phyloP scores from a whole-genome alignment of 2,797 vertebrate genomes.

The Hafferia zeledoni region DNA sequence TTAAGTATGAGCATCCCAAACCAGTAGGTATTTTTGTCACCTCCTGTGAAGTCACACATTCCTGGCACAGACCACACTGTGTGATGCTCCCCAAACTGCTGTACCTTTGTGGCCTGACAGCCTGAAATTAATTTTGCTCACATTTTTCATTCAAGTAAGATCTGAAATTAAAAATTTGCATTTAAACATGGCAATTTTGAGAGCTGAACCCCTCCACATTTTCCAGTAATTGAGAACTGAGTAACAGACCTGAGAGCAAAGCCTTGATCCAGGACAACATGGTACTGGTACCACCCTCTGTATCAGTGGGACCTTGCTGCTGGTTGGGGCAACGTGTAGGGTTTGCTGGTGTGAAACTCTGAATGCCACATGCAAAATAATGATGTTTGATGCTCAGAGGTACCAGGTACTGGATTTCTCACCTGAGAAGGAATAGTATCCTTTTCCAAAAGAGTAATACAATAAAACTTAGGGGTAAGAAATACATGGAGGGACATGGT shows the following conservation, averaged over 20 bases:
- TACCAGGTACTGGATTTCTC: not conserved
- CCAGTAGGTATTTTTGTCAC: not conserved
- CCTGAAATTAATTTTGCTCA: not conserved
- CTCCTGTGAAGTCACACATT: not conserved
- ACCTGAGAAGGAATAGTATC: not conserved
- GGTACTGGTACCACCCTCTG: not conserved
- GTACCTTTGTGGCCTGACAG: not conserved
- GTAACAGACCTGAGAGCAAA: not conserved
- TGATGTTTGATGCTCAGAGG: not conserved
- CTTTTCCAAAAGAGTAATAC: not conserved
- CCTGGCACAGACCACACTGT: not conserved
- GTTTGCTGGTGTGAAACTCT: not conserved
- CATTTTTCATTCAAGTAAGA: not conserved
- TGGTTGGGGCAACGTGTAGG: rapidly evolving
- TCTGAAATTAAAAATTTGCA: not conserved
- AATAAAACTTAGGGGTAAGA: not conserved
- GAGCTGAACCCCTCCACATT: not conserved
- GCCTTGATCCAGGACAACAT: not conserved
- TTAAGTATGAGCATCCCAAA: not conserved
- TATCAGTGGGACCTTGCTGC: not conserved
- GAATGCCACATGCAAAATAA: not conserved
- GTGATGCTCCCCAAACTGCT: not conserved
- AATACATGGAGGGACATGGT: not conserved
- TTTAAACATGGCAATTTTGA: not conserved
- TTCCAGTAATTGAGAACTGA: not conserved